Percentiles rank a stretch among this genome's conserved stretches.
These are phyloP conservation scores for Melanargia galathea DNA, from an alignment of 2,888 invertebrate species.

Conservation along the genomic window DNA sequence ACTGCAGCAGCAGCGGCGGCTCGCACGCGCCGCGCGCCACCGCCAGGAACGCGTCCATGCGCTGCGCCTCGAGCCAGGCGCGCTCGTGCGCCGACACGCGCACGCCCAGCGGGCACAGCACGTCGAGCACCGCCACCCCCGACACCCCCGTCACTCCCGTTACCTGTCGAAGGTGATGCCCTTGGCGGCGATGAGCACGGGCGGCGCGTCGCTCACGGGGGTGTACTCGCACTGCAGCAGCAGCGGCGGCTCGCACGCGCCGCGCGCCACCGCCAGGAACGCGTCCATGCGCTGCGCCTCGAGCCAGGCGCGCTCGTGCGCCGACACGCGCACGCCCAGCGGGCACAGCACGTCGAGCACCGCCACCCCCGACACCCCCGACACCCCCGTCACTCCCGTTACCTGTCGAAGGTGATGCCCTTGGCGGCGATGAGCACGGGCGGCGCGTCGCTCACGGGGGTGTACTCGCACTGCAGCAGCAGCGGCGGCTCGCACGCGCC, in stretches of 20 bases:
- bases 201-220: conserved; percentile 73
- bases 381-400: too few relatives aligned
- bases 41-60: conserved; percentile 85
- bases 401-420: conserved; percentile 84
- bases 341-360: conserved; percentile 84
- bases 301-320: conserved; percentile 85
- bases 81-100: conserved; percentile 78
- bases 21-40: conserved; percentile 86
- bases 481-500: conserved; percentile 86
- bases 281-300: conserved; percentile 84
- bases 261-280: conserved; percentile 85
- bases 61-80: conserved; percentile 84
- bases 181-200: conserved; percentile 85
- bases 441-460: conserved; percentile 69
- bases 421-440: conserved; percentile 86
- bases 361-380: too few relatives aligned
- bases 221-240: conserved; percentile 85
- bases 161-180: conserved; percentile 84
- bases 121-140: too few relatives aligned
- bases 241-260: conserved; percentile 85
- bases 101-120: conserved; percentile 81
- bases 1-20: conserved; percentile 85
- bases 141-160: not conserved
- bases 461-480: conserved; percentile 84
- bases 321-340: conserved; percentile 75